Evolutionary conservation across 2,797 vertebrate species (phyloP), one percentile per base, ranked within the genome.

Genomic region (Dermochelys coriacea): DNA sequence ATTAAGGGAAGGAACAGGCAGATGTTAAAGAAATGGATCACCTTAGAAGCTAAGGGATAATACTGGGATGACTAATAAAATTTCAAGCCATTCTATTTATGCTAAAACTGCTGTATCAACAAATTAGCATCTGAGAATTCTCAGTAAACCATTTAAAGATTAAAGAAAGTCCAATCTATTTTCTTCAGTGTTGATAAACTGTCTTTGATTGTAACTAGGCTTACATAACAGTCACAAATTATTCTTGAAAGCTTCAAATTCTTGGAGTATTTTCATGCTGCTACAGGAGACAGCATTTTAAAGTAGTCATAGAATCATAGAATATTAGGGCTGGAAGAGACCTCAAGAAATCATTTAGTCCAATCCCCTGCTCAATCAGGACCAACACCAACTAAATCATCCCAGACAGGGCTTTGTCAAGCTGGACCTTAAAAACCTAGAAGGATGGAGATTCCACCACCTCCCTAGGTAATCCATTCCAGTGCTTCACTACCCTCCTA

Each of bases 211-310:
- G 45, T 89, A 93, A 85, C 80, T 82, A 19, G 9, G 92, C 89
- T 97, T 97, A 86, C 57, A 5, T 94, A 97, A 96, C 82, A 92
- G 94, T 64, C 90, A 94, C 87, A 95, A 94, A 97, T 97, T 94
- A 96, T 96, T 97, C 87, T 89, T 93, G 89, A 96, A 96, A 94
- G 77, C 87, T 91, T 88, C 78, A 77, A 85, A 97, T 98, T 98
- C 95, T 93, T 96, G 41, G 80, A 93, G 86, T 82, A 52, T 92
- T 98, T 98, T 85, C 79, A 68, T 85, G 94, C 83, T 96, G 80
- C 90, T 89, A 89, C 29, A 91, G 92, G 84, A 97, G 87, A 97
- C 84, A 84, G 80, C 41, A 91, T 93, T 97, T 96, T 93, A 85
- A 96, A 97, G 54, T 81, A 90, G 41, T 41, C 41, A 41, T 41